Base-by-base conservation (phyloP, 1,140 invertebrate species). In the Eueides isabella region DNA sequence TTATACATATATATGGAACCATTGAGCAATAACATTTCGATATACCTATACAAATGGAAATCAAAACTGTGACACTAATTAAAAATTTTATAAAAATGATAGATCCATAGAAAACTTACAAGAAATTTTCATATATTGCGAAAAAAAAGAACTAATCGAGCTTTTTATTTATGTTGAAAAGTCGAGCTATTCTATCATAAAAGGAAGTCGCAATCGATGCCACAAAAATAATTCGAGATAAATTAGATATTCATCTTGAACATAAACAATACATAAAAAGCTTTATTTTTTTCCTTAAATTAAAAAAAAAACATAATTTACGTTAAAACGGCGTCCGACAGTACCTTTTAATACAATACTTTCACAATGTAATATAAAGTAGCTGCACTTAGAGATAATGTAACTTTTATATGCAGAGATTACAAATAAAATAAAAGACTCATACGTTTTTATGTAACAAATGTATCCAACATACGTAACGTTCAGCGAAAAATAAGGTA, bases 401-500 rank as follows among this genome's bases (percentile, higher is more conserved):
- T 55, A 23, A 23, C n/a, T 55, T 12, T 55, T 23, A 26, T 11
- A 11, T 55, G 48, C 23, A 2, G 19, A 6, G 23, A 55, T 55
- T 55, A 55, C 48, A 26, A 55, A 55, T 26, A 55, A 44, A 44
- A 44, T n/a, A n/a, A 44, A 55, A 55, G 7, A 55, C 23, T 26
- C 11, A 9, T 38, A 28, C 61, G 0, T 63, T 31, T 63, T 63
- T 30, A 66, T 66, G 31, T 61, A 70, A 62, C 19, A 68, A 68
- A 26, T 67, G 44, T 35, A 61, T 33, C 61, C 67, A 68, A 61
- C 38, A 63, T 67, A 64, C 28, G 72, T 73, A 65, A 67, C 48
- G 33, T 26, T 7, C 16, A 61, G 30, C 28, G 30, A 72, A 61
- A 61, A 16, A n/a, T n/a, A n/a, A n/a, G n/a, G n/a, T n/a, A n/a